Base-by-base conservation (phyloP, 92 coral and sea anemone genomes). In the Porites rus region DNA sequence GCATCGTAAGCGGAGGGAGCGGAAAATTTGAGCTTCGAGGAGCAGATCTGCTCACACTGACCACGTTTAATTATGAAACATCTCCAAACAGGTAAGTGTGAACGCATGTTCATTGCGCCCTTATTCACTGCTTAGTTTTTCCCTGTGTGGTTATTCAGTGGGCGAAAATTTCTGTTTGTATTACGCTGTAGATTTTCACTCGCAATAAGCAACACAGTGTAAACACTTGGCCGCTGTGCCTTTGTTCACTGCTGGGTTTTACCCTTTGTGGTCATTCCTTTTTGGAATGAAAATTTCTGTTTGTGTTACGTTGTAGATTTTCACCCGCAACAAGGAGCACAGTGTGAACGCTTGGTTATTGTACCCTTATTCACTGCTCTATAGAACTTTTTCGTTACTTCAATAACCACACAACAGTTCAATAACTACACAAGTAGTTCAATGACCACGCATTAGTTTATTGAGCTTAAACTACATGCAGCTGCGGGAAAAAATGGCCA, bases 21-120 rank as follows among this genome's bases (percentile, higher is more conserved):
- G 99, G 98, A 16, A 84, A 86, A 79, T 93, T 97, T 77, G 96
- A 92, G 71, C 84, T 97, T 22, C 91, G 91, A 6, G 97, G 98
- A 11, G 93, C 95, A 22, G 86, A 75, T 25, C 89, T 97, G 22
- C 80, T 65, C 69, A 93, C 98, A 24, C 18, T 92, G 67, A 82
- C 83, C 53, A 86, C 62, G 10, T 95, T 97, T 52, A 61, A 97
- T 87, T 97, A 87, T 77, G 99, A 97, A 66, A 82, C 94, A 1
- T 90, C 92, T 61, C 98, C 83, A 13, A 95, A 90, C 83, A 90
- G 85, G 99, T 97, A 54, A 72, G 86, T 69, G 13, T 6, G 28
- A 25, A 25, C 2, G 28, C 28, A 25, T 25, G 28, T 1, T 25
- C 28, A 25, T 25, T 25, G 28, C 28, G 28, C 28, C 28, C 28